Base-by-base conservation (phyloP, 2,797 vertebrate genomes). In the Falco peregrinus region DNA sequence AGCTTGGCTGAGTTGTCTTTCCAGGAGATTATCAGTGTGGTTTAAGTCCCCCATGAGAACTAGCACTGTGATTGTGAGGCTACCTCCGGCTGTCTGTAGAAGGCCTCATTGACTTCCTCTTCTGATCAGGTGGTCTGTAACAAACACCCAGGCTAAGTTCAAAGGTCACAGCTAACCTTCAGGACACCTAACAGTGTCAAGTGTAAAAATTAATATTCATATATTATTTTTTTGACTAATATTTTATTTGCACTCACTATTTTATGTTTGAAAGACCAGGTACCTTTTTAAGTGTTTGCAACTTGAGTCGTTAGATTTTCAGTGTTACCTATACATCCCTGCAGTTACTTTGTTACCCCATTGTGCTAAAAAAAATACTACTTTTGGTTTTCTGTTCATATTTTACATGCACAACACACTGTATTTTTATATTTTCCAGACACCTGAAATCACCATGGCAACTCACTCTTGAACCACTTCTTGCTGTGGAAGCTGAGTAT, bases 391-490 rank as follows among this genome's bases (percentile, higher is more conserved):
- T 68, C 12, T 81, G 85, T 91, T 76, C 54, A 18, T 61, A 73
- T 47, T 71, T 79, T 80, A 76, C 3, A 22, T 35, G 19, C 11
- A 61, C 17, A 68, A 48, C 3, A 7, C 13, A 57, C 8, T 61
- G 16, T 47, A 35, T 29, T 26, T 68, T 80, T 45, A 35, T 6
- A 51, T 81, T 93, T 84, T 54, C 26, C 69, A 74, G 43, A 5
- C 28, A 47, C 43, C 59, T 73, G 45, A 65, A 91, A 77, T 94
- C 26, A 68, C 87, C 59, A 74, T 61, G n/a, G 51, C 21, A 96
- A 87, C 56, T 84, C 43, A 82, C 9, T 56, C 43, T 50, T 67
- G 12, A 70, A 37, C 33, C 78, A 24, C 14, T 84, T 67, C 77
- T 70, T 82, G 28, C 43, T 74, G 9, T 16, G 68, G 37, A 35